Conservation (phyloP, 2,113 vertebrate genomes). For the Lamprotornis superbus region DNA sequence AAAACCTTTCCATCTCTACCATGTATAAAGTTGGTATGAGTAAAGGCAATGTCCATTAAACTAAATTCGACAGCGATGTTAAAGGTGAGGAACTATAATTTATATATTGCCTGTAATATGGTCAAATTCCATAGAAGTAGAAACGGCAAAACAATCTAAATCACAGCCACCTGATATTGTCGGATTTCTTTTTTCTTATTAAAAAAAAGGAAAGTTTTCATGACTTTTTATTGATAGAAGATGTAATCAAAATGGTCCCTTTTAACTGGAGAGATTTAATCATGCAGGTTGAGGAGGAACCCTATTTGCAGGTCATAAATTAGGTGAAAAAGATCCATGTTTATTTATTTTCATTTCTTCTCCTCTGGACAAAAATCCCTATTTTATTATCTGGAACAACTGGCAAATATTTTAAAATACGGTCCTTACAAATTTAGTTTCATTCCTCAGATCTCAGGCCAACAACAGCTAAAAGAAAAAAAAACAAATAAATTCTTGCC, state of each 20-base stretch:
- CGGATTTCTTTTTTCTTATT: background rate
- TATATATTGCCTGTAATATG: background rate
- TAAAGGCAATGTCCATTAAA: background rate
- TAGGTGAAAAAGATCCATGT: conserved; percentile 21
- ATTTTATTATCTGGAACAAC: conserved; percentile 41
- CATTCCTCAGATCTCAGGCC: conserved; percentile 26
- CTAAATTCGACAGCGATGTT: background rate
- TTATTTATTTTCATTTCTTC: conserved; percentile 51
- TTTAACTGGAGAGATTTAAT: conserved; percentile 24
- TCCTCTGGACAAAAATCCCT: conserved; percentile 11
- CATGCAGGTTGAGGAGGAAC: background rate
- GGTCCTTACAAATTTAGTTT: conserved; percentile 24
- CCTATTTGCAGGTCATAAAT: conserved; percentile 42
- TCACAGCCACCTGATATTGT: background rate
- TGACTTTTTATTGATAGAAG: conserved; percentile 24
- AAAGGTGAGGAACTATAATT: background rate
- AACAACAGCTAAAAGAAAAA: conserved; percentile 20
- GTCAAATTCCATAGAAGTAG: background rate
- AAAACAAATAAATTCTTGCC: conserved; percentile 49
- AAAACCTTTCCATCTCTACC: background rate
- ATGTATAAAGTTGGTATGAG: background rate
- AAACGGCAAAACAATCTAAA: background rate
- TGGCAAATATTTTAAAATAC: conserved; percentile 37
- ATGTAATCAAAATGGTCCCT: background rate
- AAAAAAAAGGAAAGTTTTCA: background rate